phyloP scores from a whole-genome alignment of 2,888 invertebrate genomes.

The Campaea margaritaria region DNA sequence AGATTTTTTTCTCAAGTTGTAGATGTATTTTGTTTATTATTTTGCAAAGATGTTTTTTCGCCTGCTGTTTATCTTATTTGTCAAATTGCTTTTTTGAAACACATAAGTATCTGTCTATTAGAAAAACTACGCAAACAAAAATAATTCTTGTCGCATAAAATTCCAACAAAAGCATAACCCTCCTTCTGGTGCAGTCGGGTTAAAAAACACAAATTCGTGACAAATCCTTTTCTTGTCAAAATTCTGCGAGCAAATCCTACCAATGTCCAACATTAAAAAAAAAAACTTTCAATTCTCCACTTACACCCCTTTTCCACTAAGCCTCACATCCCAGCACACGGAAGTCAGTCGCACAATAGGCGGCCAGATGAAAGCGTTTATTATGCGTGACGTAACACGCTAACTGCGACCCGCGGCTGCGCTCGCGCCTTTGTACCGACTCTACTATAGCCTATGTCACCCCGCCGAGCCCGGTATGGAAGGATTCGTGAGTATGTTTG shows the following conservation, averaged over 20 bases:
- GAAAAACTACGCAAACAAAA: too few relatives aligned
- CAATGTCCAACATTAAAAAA: background rate
- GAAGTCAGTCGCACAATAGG: conserved; percentile 75
- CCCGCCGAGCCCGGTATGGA: conserved; percentile 23
- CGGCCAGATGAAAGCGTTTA: conserved; percentile 80
- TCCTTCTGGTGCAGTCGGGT: too few relatives aligned
- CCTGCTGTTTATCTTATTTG: too few relatives aligned
- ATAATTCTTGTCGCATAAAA: too few relatives aligned
- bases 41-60: too few relatives aligned
- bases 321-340: conserved; percentile 57
- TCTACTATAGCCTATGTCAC: conserved; percentile 46
- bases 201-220: too few relatives aligned
- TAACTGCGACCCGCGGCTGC: conserved; percentile 58
- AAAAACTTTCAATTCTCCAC: conserved; percentile 12
- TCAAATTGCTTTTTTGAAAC: too few relatives aligned
- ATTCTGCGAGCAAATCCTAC: background rate
- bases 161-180: too few relatives aligned
- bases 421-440: conserved; percentile 57
- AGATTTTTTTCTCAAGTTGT: too few relatives aligned
- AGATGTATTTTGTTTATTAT: too few relatives aligned
- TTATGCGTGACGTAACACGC: conserved; percentile 77
- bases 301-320: conserved; percentile 23
- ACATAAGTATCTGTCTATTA: too few relatives aligned
- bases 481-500: conserved; percentile 30
- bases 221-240: too few relatives aligned